A percentile compares a stretch with the other conserved stretches of the same genome.
Evolutionary conservation across 2,113 vertebrate species (phyloP).

Genomic region (Ammodytes dubius): DNA sequence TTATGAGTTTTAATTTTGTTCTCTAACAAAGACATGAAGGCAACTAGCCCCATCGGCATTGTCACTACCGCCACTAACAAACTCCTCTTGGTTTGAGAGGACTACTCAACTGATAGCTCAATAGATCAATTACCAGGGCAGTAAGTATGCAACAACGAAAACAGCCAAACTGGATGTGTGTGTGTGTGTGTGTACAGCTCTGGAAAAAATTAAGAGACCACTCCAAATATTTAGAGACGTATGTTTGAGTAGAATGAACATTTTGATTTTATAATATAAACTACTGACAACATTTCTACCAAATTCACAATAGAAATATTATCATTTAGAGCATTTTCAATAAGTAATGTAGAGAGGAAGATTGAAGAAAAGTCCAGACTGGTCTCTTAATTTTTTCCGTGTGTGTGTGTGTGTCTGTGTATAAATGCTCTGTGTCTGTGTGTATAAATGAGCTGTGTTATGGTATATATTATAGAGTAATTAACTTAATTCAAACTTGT

Average conservation of each 20-base stretch:
- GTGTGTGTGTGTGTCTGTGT: background rate
- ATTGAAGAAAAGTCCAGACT: too few species aligned
- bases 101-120: conserved; percentile 58
- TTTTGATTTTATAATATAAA: too few species aligned
- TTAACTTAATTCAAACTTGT: background rate
- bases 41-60: conserved; percentile 53
- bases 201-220: too few species aligned
- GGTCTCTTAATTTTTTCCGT: background rate
- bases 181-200: background rate
- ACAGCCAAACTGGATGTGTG: conserved; percentile 43
- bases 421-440: background rate
- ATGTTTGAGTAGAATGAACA: too few species aligned
- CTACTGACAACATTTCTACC: too few species aligned
- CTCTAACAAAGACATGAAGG: conserved; percentile 19
- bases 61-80: conserved; percentile 75
- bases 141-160: conserved; percentile 71
- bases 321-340: too few species aligned
- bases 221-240: too few species aligned
- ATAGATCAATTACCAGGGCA: conserved; percentile 79
- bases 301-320: too few species aligned
- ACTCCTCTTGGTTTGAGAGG: conserved; percentile 76
- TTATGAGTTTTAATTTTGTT: too few species aligned
- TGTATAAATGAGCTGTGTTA: background rate
- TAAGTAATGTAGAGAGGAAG: too few species aligned
- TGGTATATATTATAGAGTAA: background rate